phyloP scores from a whole-genome alignment of 2,888 invertebrate genomes.

The Meta bourneti region DNA sequence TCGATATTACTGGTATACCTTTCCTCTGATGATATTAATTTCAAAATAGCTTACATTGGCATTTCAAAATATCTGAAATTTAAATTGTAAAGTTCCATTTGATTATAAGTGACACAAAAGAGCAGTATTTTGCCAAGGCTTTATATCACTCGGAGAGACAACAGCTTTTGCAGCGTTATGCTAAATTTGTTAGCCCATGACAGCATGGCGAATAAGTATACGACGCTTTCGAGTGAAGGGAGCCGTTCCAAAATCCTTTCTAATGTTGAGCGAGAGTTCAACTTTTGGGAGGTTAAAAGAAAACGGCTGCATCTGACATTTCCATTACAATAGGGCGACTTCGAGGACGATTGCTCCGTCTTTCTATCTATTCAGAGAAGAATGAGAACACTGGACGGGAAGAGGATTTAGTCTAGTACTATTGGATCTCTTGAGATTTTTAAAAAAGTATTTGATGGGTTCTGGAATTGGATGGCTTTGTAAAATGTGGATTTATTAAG shows the following conservation, averaged over 20 bases:
- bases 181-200: background rate
- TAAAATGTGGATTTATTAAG: background rate
- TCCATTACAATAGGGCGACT: slow-evolving; percentile 60
- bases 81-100: too few species aligned
- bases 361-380: slow-evolving; percentile 36
- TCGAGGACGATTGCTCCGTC: slow-evolving; percentile 50
- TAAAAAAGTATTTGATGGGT: slow-evolving; percentile 43
- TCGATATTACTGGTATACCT: too few species aligned
- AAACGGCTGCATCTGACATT: slow-evolving; percentile 52
- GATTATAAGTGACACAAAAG: too few species aligned
- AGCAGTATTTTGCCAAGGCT: too few species aligned
- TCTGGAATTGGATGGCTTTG: slow-evolving; percentile 48
- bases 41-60: too few species aligned
- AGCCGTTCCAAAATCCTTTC: slow-evolving; percentile 14
- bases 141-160: background rate
- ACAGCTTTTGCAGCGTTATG: background rate
- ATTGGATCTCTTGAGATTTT: slow-evolving; percentile 37
- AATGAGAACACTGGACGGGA: slow-evolving; percentile 21
- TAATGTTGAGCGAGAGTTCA: background rate
- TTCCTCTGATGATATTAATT: too few species aligned
- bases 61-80: too few species aligned
- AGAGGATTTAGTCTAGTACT: slow-evolving; percentile 45
- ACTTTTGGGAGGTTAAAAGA: slow-evolving; percentile 28
- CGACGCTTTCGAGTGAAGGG: background rate
- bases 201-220: background rate